phyloP scores from a whole-genome alignment of 2,888 invertebrate genomes.

The Corbicula japonica region DNA sequence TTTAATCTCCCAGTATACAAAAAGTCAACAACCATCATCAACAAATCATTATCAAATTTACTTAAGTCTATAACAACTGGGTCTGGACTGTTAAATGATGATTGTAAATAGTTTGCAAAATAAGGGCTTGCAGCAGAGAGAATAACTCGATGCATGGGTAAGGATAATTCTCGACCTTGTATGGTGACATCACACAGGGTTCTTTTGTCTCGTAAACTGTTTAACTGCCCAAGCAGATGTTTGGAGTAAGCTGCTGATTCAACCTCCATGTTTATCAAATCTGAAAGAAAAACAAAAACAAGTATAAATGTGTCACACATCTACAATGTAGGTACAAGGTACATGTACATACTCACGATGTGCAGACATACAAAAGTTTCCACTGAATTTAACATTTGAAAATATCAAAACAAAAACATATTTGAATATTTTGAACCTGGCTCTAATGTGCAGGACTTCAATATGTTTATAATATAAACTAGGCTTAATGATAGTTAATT shows the following conservation, averaged over 20 bases:
- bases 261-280: not conserved
- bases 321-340: not conserved
- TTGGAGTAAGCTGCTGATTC: slow-evolving; percentile 14
- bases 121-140: slow-evolving; percentile 59
- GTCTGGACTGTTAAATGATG: too few relatives aligned
- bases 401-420: too few relatives aligned
- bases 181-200: slow-evolving; percentile 56
- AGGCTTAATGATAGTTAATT: too few relatives aligned
- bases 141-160: slow-evolving; percentile 51
- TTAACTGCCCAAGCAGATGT: slow-evolving; percentile 26
- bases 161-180: slow-evolving; percentile 13
- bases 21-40: slow-evolving; percentile 47
- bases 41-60: slow-evolving; percentile 28
- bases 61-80: slow-evolving; percentile 15
- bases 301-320: not conserved
- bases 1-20: slow-evolving; percentile 55
- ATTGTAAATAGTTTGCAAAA: slow-evolving; percentile 28
- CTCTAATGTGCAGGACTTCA: too few relatives aligned
- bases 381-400: too few relatives aligned
- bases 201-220: slow-evolving; percentile 31
- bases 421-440: too few relatives aligned
- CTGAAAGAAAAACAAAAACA: not conserved
- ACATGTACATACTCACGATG: not conserved
- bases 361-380: not conserved
- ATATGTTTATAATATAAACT: too few relatives aligned